A percentile compares a stretch with the other conserved stretches of the same genome.
phyloP scores from a whole-genome alignment of 2,113 vertebrate genomes.

The Sander vitreus region DNA sequence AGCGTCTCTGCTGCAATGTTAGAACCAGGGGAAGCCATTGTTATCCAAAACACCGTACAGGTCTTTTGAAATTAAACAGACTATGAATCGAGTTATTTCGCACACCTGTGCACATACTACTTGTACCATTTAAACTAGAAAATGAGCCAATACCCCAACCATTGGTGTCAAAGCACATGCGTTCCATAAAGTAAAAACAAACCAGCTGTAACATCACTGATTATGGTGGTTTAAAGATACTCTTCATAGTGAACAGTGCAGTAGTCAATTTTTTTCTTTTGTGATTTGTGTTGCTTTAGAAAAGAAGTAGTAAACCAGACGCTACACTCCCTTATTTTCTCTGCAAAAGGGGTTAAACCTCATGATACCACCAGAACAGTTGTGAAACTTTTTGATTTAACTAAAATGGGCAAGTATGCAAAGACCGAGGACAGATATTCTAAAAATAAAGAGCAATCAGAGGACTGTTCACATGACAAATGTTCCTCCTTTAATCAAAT shows the following conservation, averaged over 20 bases:
- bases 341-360: neutral
- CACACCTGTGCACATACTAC: neutral
- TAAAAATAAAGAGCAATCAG: conserved; percentile 3
- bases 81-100: neutral
- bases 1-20: neutral
- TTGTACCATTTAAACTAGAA: neutral
- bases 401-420: neutral
- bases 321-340: neutral
- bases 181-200: neutral
- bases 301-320: neutral
- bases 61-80: neutral
- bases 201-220: neutral
- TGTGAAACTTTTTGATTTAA: neutral
- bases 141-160: neutral
- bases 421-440: neutral
- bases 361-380: neutral
- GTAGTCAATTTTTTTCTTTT: neutral
- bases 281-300: neutral
- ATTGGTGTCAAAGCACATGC: no score
- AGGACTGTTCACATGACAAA: neutral
- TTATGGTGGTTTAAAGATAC: neutral
- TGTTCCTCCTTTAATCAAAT: neutral
- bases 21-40: neutral
- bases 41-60: neutral
- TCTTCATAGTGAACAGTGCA: neutral